phyloP scores from a whole-genome alignment of 2,797 vertebrate species.

The Semaprochilodus insignis region DNA sequence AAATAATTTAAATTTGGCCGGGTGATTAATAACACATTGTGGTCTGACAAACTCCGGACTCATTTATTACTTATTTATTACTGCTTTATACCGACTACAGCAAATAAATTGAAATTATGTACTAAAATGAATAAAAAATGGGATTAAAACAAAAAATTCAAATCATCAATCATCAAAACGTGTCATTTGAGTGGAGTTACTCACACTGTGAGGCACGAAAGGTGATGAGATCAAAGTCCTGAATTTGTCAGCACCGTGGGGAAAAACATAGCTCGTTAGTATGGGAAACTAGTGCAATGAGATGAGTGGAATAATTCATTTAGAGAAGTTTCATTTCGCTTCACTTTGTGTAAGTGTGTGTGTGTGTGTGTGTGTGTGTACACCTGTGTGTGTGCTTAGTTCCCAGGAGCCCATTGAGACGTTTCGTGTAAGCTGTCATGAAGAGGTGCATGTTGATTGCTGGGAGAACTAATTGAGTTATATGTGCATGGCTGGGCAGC shows the following conservation, averaged over 20 bases:
- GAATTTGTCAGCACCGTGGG: neutral
- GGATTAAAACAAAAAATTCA: too few species aligned
- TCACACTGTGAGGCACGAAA: neutral
- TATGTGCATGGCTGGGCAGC: constrained; percentile 12
- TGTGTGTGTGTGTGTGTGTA: neutral
- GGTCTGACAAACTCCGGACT: too few species aligned
- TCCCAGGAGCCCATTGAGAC: neutral
- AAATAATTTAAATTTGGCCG: too few species aligned
- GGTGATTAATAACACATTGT: too few species aligned
- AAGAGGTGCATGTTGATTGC: neutral
- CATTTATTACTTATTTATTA: too few species aligned
- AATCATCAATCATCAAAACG: too few species aligned
- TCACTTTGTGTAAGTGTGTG: neutral
- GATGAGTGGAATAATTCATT: neutral
- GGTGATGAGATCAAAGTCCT: neutral
- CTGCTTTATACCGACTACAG: too few species aligned
- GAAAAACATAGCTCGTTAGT: neutral
- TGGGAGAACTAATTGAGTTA: constrained; percentile 11
- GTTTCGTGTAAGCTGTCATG: neutral
- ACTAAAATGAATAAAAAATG: neutral
- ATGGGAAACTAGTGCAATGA: neutral
- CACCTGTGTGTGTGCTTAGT: too few species aligned
- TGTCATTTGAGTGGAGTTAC: too few species aligned
- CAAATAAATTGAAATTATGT: too few species aligned
- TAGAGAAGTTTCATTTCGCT: too few species aligned